Conservation (phyloP, 2,113 vertebrate species). For the Asarcornis scutulata region DNA sequence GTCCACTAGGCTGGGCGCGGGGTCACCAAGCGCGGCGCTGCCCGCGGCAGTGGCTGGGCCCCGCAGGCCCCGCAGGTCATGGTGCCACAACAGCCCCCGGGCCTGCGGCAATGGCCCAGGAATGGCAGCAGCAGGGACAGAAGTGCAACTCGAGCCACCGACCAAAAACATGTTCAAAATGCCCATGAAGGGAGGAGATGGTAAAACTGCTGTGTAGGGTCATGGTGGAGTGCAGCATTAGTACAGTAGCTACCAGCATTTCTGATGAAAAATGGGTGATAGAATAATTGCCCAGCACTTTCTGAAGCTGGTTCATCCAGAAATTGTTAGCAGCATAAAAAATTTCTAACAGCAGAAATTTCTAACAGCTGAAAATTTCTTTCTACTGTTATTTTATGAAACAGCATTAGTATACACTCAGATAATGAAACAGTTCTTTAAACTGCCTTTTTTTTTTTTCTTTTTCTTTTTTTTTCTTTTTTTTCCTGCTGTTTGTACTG, state of each 20-base stretch:
- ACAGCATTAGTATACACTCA: neutral
- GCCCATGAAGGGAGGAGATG: neutral
- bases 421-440: neutral
- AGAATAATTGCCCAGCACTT: neutral
- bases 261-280: neutral
- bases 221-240: neutral
- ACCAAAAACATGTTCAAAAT: fast-evolving
- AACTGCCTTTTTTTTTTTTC: neutral
- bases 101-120: neutral
- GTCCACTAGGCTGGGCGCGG: neutral
- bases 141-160: fast-evolving
- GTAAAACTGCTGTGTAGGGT: neutral
- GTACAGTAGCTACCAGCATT: neutral
- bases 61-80: too few species aligned
- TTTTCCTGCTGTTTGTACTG: neutral
- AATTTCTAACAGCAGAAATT: neutral
- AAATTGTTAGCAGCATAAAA: too few species aligned
- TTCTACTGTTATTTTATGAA: neutral
- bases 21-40: neutral
- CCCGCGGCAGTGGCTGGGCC: neutral
- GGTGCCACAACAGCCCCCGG: too few species aligned
- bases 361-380: neutral
- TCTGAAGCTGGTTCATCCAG: neutral
- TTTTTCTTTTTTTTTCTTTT: neutral
- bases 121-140: fast-evolving